These are phyloP conservation scores for Hypsopygia costalis DNA, from an alignment of 2,888 invertebrate genomes.

Conservation along the genomic window DNA sequence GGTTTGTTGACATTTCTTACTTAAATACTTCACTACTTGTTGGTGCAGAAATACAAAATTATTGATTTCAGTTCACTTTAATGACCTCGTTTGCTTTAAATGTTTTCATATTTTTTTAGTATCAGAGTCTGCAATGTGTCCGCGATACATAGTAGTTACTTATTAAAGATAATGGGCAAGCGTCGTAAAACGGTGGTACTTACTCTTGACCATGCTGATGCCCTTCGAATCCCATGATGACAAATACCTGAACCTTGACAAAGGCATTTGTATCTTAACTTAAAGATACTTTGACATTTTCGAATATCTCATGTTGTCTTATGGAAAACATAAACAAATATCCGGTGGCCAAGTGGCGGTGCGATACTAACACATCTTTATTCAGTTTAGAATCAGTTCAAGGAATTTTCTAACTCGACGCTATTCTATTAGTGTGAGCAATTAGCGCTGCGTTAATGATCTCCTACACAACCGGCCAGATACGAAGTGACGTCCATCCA, in stretches of 20 bases:
- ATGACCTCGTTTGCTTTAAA: slow-evolving; percentile 8
- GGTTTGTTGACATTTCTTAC: no score
- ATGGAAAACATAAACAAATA: slow-evolving; percentile 1
- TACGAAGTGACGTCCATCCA: slow-evolving; percentile 28
- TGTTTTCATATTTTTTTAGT: slow-evolving; percentile 5
- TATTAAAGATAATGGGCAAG: neutral
- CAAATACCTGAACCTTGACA: no score
- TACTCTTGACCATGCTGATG: no score
- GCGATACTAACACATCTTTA: slow-evolving; percentile 42
- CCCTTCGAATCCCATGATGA: no score
- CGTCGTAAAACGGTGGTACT: neutral
- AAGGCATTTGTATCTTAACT: no score
- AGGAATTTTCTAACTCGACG: slow-evolving; percentile 63
- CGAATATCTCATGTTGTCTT: no score
- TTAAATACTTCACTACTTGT: slow-evolving; percentile 1
- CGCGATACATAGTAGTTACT: neutral
- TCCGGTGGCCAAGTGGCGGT: slow-evolving; percentile 12
- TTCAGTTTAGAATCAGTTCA: slow-evolving; percentile 64
- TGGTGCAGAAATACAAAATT: neutral
- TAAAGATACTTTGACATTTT: no score
- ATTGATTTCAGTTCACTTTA: neutral
- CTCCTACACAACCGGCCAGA: slow-evolving; percentile 53
- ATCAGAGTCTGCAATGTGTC: neutral
- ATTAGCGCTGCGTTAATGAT: slow-evolving; percentile 74
- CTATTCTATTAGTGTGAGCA: slow-evolving; percentile 72